Evolutionary conservation across 2,113 vertebrate genomes (phyloP).

Genomic region (Catharus minimus): DNA sequence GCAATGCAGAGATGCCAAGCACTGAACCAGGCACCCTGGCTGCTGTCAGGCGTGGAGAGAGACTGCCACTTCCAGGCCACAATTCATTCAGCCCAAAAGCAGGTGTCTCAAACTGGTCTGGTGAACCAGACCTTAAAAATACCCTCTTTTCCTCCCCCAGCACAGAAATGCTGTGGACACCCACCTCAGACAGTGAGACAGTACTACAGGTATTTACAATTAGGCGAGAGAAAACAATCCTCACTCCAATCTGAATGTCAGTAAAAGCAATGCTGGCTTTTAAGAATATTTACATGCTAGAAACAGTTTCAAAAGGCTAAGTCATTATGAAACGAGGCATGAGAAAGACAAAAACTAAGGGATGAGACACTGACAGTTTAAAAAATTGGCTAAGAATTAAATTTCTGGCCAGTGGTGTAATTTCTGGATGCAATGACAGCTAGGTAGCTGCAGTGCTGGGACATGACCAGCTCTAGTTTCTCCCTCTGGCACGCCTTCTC

Average conservation of each 20-base stretch:
- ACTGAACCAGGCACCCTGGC: neutral
- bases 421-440: neutral
- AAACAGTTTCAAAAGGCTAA: neutral
- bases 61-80: neutral
- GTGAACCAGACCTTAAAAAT: neutral
- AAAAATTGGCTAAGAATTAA: neutral
- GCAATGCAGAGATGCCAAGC: neutral
- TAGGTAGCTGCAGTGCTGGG: neutral
- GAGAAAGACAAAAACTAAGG: neutral
- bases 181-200: neutral
- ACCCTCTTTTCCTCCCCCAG: neutral
- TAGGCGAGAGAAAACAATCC: neutral
- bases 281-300: neutral
- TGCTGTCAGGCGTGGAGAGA: neutral
- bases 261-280: neutral
- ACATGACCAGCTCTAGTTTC: neutral
- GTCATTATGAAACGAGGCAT: neutral
- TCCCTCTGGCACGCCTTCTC: neutral
- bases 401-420: neutral
- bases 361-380: neutral
- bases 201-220: neutral
- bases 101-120: neutral
- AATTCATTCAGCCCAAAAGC: neutral
- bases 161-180: neutral
- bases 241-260: neutral